Evolutionary conservation across 2,888 invertebrate species (phyloP), one percentile per base, ranked within the genome.

Genomic region (Plebejus anna): DNA sequence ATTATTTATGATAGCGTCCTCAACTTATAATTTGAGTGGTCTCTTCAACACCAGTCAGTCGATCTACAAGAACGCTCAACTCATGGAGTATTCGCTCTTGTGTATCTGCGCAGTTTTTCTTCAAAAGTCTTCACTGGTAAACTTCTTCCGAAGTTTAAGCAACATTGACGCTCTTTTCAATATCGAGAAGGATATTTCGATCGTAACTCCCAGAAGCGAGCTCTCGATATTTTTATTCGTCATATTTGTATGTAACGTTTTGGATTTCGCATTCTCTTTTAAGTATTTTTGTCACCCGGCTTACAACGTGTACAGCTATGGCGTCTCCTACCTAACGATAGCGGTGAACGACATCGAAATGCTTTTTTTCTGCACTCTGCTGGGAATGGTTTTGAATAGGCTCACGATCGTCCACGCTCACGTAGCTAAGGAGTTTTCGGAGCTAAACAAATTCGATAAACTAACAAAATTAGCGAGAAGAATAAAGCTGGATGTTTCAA

Each of bases 1-100:
- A 4, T 5, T 73, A 28, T 28, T 73, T 55, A 16, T 73, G 11
- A 28, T 16, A 1, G 16, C 47, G 4, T 13, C 73, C 2, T 13
- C 55, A 6, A 51, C 11, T 13, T 73, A 51, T 32, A 73, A 73
- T 73, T 13, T 73, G 32, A 32, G 11, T 16, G 73, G 73, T 3
- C 6, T 55, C 1, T 51, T 51, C 16, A 73, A 73, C 51, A 47
- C 73, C 1, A 73, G 47, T 6, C 47, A 22, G 13, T 32, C 32
- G 55, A 73, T 73, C 28, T 73, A 73, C 73, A 73, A 73, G 16
- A 73, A 73, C 42, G 16, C 51, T 16, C 51, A 73, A 73, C 47
- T 55, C 6, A 1, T 32, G 13, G 47, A 73, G 13, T 73, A 55
- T 73, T 16, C 32, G 2, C 6, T 73, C 7, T 55, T 73, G n/a